Conservation (phyloP, 1,140 invertebrate genomes). For the Lepidurus packardi region DNA sequence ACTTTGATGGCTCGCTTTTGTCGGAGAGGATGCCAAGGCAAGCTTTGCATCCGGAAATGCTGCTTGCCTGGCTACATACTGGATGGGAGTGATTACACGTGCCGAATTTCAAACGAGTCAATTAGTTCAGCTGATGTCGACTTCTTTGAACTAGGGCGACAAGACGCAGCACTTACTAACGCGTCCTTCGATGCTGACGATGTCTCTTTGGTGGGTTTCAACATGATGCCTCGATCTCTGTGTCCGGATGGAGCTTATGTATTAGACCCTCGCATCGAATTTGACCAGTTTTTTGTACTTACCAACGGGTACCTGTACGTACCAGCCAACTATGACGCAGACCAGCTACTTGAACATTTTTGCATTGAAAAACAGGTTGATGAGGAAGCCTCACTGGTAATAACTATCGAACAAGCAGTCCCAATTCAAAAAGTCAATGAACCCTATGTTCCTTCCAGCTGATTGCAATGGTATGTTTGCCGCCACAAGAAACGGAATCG, state of each 20-base stretch:
- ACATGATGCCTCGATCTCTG: background rate
- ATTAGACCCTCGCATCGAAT: background rate
- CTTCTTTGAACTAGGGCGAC: background rate
- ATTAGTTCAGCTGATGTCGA: background rate
- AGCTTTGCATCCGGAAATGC: slow-evolving; percentile 23
- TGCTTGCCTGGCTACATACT: background rate
- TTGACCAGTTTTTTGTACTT: slow-evolving; percentile 10
- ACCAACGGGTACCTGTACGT: slow-evolving; percentile 17
- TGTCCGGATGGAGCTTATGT: slow-evolving; percentile 6
- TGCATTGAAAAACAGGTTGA: background rate
- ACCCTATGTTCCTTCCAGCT: background rate
- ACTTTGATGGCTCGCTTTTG: background rate
- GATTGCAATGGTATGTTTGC: slow-evolving; percentile 19
- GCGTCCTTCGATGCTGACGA: background rate
- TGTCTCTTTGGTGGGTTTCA: background rate
- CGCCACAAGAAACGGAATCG: slow-evolving; percentile 1
- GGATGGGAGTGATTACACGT: background rate
- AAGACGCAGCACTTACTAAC: background rate
- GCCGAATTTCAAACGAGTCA: background rate
- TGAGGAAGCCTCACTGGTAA: background rate
- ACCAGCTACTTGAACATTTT: slow-evolving; percentile 4
- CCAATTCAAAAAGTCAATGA: background rate
- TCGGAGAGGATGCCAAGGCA: background rate
- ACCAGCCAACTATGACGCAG: background rate
- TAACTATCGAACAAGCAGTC: background rate